These are phyloP conservation scores for Orthosia incerta DNA, from an alignment of 2,888 invertebrate species.

Conservation along the genomic window DNA sequence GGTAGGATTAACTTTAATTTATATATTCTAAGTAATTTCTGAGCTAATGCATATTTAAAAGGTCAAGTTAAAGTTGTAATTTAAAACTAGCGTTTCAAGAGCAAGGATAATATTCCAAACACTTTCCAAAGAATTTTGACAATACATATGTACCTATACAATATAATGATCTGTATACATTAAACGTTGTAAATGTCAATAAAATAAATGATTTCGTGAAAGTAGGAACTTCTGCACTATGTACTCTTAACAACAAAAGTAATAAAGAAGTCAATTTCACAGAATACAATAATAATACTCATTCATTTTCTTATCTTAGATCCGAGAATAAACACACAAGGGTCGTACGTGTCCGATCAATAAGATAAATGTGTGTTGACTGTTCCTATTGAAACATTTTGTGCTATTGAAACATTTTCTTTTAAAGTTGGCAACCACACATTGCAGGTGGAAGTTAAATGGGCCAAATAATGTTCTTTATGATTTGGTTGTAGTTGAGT, in stretches of 20 bases:
- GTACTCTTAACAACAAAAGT: slow-evolving; percentile 13
- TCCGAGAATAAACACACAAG: slow-evolving; percentile 30
- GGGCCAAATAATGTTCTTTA: slow-evolving; percentile 48
- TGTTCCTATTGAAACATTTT: slow-evolving; percentile 47
- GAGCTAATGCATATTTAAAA: background rate
- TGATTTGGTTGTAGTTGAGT: slow-evolving; percentile 17
- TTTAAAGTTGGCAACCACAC: slow-evolving; percentile 43
- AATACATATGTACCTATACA: accelerated
- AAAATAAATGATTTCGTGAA: background rate
- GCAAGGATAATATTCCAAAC: too few relatives aligned
- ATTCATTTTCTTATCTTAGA: slow-evolving; percentile 23
- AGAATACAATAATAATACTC: slow-evolving; percentile 5
- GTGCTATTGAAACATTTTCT: slow-evolving; percentile 47
- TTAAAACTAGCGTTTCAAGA: too few relatives aligned
- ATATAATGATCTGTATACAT: background rate
- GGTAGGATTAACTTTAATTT: background rate
- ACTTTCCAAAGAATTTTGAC: background rate
- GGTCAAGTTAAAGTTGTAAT: slow-evolving; percentile 12
- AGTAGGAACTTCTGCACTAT: background rate
- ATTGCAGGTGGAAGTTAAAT: slow-evolving; percentile 45
- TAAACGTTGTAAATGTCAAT: background rate
- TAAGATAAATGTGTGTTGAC: slow-evolving; percentile 38
- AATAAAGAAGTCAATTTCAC: background rate
- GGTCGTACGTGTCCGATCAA: slow-evolving; percentile 21
- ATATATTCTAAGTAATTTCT: background rate